Evolutionary conservation across 2,113 vertebrate genomes (phyloP), one percentile per base, ranked within the genome.

Genomic region (Stercorarius parasiticus): DNA sequence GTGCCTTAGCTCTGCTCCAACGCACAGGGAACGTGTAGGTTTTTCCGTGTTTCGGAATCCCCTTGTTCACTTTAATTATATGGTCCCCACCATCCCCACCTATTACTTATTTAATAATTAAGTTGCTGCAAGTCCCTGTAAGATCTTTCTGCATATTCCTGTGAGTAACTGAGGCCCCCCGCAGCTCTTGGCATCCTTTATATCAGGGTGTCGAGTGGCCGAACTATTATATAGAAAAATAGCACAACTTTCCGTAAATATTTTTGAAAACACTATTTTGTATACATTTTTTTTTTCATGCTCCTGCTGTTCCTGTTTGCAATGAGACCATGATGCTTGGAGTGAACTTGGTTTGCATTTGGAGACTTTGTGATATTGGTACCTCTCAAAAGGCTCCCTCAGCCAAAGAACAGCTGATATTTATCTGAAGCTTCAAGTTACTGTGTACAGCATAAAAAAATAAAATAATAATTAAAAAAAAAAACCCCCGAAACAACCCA

Each of bases 21-120:
- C 7, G n/a, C 9, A 0, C 3, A 9, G 52, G 27, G 40, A 40
- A 30, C 4, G 6, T 3, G 0, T 2, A 17, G 23, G 6, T 52
- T 66, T 34, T 59, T 20, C 40, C 13, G 3, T 32, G 65, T 58
- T 55, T 77, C 23, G 23, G 2, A 29, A 18, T 55, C 55, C 20
- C 12, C 25, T 36, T 6, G 11, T 29, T 91, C 32, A 6, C 12
- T 59, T 69, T 2, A 15, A 13, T 19, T 45, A 0, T 17, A 1
- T 20, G 27, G 45, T 56, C 25, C 15, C 34, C 50, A 10, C 32
- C 47, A 12, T 62, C 49, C 43, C 43, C 53, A 40, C 13, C 13
- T 23, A 4, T 27, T 32, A 4, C 34, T 27, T n/a, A 10, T 47
- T 61, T 38, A 34, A 10, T 49, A 36, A 26, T 8, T 9, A 32